Conservation (phyloP, 2,888 invertebrate genomes). For the Philhelius pedissequus region DNA sequence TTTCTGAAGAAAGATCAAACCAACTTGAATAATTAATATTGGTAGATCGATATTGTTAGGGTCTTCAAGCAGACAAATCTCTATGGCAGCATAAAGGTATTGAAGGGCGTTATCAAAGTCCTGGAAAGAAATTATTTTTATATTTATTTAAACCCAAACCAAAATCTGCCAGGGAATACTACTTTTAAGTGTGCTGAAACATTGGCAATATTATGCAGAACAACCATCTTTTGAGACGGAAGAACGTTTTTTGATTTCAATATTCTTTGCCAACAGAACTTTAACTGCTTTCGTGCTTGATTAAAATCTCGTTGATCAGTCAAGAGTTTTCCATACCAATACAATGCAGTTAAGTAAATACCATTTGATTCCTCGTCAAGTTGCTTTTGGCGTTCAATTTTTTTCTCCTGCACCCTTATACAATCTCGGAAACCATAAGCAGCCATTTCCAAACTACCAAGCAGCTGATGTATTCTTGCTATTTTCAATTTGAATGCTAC, state of each 20-base stretch:
- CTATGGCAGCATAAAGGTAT: constrained; percentile 78
- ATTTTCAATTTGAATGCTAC: constrained; percentile 79
- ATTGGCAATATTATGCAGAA: constrained; percentile 78
- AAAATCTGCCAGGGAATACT: background rate
- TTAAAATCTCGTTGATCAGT: constrained; percentile 71
- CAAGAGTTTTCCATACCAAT: constrained; percentile 79
- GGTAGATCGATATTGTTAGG: constrained; percentile 78
- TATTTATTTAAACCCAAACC: background rate
- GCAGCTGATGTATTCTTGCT: constrained; percentile 78
- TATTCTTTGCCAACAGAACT: constrained; percentile 77
- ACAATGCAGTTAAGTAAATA: constrained; percentile 78
- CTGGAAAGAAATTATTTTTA: constrained; percentile 19
- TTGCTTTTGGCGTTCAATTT: constrained; percentile 75
- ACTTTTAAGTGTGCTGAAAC: constrained; percentile 62
- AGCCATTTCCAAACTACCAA: constrained; percentile 75
- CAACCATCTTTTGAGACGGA: constrained; percentile 79
- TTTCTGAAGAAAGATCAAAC: constrained; percentile 77
- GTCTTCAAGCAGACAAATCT: constrained; percentile 78
- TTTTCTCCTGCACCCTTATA: constrained; percentile 75
- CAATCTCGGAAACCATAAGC: constrained; percentile 79
- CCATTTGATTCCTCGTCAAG: constrained; percentile 77
- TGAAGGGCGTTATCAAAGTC: constrained; percentile 77
- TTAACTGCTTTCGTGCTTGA: constrained; percentile 76
- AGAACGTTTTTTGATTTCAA: constrained; percentile 77
- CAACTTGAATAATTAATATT: constrained; percentile 77